Evolutionary conservation across 2,113 vertebrate genomes (phyloP).

Genomic region (Nothoprocta perdicaria): DNA sequence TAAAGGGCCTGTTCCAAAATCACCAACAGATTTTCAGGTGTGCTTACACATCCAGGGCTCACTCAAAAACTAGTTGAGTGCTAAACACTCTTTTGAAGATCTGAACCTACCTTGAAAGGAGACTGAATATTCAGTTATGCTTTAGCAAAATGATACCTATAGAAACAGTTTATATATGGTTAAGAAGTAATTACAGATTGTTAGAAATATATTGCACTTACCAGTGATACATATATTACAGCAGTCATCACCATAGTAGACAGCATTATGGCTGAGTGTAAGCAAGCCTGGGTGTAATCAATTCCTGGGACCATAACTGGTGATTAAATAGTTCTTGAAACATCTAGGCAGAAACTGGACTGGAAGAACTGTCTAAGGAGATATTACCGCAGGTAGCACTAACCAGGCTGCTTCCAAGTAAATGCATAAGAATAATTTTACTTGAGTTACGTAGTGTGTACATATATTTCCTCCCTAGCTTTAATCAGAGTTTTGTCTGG

Average conservation of each 20-base stretch:
- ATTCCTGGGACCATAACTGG: background rate
- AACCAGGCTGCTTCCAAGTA: background rate
- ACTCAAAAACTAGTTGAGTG: background rate
- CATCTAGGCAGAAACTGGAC: background rate
- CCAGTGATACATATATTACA: background rate
- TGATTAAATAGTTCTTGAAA: background rate
- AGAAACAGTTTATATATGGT: background rate
- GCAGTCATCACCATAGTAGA: background rate
- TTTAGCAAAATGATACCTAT: background rate
- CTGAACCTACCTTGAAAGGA: background rate
- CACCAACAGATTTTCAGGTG: background rate
- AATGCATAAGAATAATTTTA: background rate
- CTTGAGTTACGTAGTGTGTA: background rate
- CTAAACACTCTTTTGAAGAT: background rate
- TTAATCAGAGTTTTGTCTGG: background rate
- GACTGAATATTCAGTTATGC: background rate
- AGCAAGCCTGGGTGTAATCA: background rate
- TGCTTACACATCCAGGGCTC: background rate
- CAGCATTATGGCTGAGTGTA: background rate
- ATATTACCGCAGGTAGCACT: background rate
- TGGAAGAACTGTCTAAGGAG: background rate
- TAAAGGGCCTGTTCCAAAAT: background rate
- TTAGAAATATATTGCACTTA: background rate
- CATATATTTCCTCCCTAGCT: background rate
- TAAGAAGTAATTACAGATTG: background rate